Evolutionary conservation across 2,113 vertebrate genomes (phyloP).

Genomic region (Amia ocellicauda): DNA sequence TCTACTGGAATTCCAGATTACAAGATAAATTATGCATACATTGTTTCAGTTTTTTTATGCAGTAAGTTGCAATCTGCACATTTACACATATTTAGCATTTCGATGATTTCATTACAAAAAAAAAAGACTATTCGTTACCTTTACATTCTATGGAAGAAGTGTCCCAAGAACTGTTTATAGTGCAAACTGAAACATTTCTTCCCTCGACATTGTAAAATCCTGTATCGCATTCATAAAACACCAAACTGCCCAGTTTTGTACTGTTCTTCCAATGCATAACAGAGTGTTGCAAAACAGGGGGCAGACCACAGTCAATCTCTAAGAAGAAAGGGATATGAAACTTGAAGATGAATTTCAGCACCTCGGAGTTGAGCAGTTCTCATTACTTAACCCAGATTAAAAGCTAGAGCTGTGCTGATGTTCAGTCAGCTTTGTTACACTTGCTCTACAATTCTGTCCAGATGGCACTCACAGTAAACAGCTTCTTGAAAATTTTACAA

Average conservation of each 20-base stretch:
- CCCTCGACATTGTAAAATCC: slow-evolving; percentile 51
- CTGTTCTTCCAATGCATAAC: slow-evolving; percentile 50
- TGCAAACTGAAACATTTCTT: slow-evolving; percentile 56
- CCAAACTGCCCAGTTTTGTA: slow-evolving; percentile 43
- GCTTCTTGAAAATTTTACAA: no score
- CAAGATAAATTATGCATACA: no score
- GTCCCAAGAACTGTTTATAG: slow-evolving; percentile 45
- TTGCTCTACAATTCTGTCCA: no score
- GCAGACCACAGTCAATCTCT: slow-evolving; percentile 66
- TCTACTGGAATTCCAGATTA: no score
- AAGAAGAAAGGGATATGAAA: slow-evolving; percentile 26
- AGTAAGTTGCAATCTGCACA: no score
- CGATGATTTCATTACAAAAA: no score
- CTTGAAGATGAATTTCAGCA: neutral
- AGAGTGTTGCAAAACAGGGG: slow-evolving; percentile 45
- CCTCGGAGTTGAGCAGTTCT: neutral
- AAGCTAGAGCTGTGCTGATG: no score
- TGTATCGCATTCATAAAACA: slow-evolving; percentile 52
- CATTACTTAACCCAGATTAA: no score
- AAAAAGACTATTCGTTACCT: slow-evolving; percentile 51
- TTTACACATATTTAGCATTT: no score
- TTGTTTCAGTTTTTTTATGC: no score
- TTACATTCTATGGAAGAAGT: slow-evolving; percentile 44
- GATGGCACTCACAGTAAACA: no score
- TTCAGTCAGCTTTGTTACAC: no score